Base-by-base conservation (phyloP, 2,797 vertebrate species). In the Sylvia borin region DNA sequence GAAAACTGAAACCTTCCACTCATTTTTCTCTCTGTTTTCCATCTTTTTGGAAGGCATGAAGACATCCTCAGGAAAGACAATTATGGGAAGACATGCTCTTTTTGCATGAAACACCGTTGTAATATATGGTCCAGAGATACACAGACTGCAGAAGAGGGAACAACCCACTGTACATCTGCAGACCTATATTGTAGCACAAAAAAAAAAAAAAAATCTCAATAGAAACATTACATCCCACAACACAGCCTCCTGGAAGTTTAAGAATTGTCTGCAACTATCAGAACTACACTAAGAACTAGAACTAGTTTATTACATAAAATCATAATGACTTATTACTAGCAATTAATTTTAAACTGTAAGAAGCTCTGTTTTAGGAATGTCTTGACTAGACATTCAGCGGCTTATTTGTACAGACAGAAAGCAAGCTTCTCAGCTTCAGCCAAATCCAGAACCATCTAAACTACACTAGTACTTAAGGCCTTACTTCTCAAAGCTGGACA, bases 181-280 rank as follows among this genome's bases (percentile, higher is more conserved):
- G 74, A 92, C 76, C 64, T 96, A 76, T 72, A 92, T 74, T 85
- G 80, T 92, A 85, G 34, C 38, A 40, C 67, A 92, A 92, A 67
- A 89, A 80, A 95, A 92, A 92, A 67, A 89, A 80, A 95, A 94
- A 81, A 71, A 43, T 82, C 67, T 93, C 93, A 93, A 34, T 54
- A 91, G 93, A 91, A 90, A 85, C 72, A 50, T 92, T 91, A 22
- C 55, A 93, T 78, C 86, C 86, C 2, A 2, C 70, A 92, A 81
- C 78, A 91, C 78, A 92, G 67, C 96, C 96, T 97, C 90, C 86
- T 93, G 65, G 90, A 97, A 96, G 85, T 91, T 93, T 85, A 88
- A 91, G 90, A 95, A 92, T 54, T 81, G 86, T 73, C 90, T 95
- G 84, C 87, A 93, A 84, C 74, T 36, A 7, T 42, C 18, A 48